Base-by-base conservation (phyloP, 2,797 vertebrate genomes). In the Melopsittacus undulatus region DNA sequence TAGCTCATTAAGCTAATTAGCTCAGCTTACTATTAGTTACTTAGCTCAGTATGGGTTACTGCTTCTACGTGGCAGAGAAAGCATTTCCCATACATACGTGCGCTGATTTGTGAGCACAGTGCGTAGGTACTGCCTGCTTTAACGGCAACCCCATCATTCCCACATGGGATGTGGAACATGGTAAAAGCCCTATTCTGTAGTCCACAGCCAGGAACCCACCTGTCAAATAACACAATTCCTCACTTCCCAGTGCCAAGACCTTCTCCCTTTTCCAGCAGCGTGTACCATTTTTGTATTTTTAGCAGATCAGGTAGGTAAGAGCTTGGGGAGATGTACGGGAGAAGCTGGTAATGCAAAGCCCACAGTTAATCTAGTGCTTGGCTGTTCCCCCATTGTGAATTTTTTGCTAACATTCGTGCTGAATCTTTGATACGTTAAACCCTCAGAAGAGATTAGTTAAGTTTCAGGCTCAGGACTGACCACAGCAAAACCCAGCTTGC, bases 1-100 rank as follows among this genome's bases (percentile, higher is more conserved):
- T 74, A 94, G 89, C 95, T 93, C 93, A 85, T 96, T 94, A 95
- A 90, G 70, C n/a, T 95, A 93, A 95, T 84, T 91, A 96, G 83
- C 74, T 93, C 54, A 45, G 83, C 77, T 90, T 89, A 36, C 67
- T 89, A 40, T 45, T 77, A 73, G 80, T 90, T 87, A 56, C 56
- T 95, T 64, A 76, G 45, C 83, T 57, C 3, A 22, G 48, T 38
- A 27, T 42, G 75, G 54, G 49, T 83, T 92, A 40, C 59, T 68
- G 30, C 63, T 45, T 90, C 83, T 52, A 2, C 1, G 1, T 38
- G 77, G 69, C 43, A 38, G 72, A 48, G 76, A 43, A 22, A 46
- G 51, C 46, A 2, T 34, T 23, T 46, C 61, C 48, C 54, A 48
- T 78, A 72, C 36, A 24, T 13, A 15, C 1, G 6, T 40, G 78